Evolutionary conservation across 2,797 vertebrate genomes (phyloP), one percentile per base, ranked within the genome.

Genomic region (Dallia pectoralis): DNA sequence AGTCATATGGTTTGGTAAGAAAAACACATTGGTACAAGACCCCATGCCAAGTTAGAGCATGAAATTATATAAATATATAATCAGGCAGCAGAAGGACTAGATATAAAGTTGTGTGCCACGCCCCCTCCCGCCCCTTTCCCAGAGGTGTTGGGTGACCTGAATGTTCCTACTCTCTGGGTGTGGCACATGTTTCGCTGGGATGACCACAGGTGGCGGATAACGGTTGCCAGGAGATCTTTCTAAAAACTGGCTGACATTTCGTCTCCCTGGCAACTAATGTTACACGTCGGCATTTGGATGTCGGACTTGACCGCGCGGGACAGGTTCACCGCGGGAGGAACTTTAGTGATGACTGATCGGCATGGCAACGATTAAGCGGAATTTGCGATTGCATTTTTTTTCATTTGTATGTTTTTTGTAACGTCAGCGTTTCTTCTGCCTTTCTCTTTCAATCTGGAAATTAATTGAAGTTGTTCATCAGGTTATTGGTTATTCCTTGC

Each of bases 211-310:
- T 59, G 22, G 25, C 11, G 53, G 11, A 59, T 27, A 7, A 22
- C 36, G 59, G 59, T 22, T 78, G 71, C 69, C 68, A 74, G 53
- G 69, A 76, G 48, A 66, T 36, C 51, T n/a, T n/a, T 56, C 51
- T 56, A 11, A 56, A 32, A 30, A 44, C 66, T 62, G 61, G 25
- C 30, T 71, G 62, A 32, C 56, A 74, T 64, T 56, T 56, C 22
- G n/a, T n/a, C 9, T 0, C n/a, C 29, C 2, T 47, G 33, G 62
- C 62, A 81, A 65, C 61, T 72, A 62, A 25, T 64, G 67, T 76
- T 72, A 72, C 67, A 67, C 16, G 30, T 51, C 11, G 9, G 44
- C 36, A 49, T 53, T 36, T 74, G 36, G 18, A n/a, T 66, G 56
- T 36, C 27, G 49, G 27, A 30, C 47, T 40, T 30, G 0, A 27